Conservation (phyloP, 2,888 invertebrate genomes). For the Cheilosia scutellata region DNA sequence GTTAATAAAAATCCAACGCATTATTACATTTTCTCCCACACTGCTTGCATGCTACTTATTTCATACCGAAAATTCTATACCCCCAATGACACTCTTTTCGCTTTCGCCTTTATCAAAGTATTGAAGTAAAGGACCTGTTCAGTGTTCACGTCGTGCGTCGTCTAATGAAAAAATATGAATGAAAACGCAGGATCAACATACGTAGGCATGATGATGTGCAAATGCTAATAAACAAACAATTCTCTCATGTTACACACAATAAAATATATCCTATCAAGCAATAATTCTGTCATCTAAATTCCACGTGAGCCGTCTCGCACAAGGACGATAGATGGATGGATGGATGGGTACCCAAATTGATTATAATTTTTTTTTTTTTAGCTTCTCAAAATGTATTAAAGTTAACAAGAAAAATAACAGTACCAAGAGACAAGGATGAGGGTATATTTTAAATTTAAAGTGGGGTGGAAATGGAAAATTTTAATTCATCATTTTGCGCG, state of each 20-base stretch:
- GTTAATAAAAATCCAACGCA: conserved; percentile 61
- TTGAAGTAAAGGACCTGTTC: conserved; percentile 51
- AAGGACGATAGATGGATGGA: not conserved
- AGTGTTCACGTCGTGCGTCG: not conserved
- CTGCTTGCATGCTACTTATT: conserved; percentile 9
- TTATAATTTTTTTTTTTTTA: conserved; percentile 16
- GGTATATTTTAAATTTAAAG: not conserved
- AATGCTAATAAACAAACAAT: conserved; percentile 64
- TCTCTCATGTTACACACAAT: conserved; percentile 57
- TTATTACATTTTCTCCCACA: conserved; percentile 44
- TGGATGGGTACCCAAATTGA: conserved; percentile 16
- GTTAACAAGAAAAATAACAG: conserved; percentile 11
- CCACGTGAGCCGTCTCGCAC: not conserved
- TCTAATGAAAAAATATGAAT: conserved; percentile 48
- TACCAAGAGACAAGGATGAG: not conserved
- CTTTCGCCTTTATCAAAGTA: conserved; percentile 47
- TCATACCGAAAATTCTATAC: not conserved
- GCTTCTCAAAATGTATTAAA: conserved; percentile 21
- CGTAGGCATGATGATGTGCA: conserved; percentile 63
- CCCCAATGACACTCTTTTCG: not conserved
- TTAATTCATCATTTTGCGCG: conserved; percentile 10
- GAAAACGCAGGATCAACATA: conserved; percentile 59
- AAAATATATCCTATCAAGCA: conserved; percentile 59
- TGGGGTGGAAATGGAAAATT: conserved; percentile 11
- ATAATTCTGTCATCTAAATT: conserved; percentile 68